Evolutionary conservation across 2,113 vertebrate species (phyloP), one percentile per base, ranked within the genome.

Genomic region (Gymnogyps californianus): DNA sequence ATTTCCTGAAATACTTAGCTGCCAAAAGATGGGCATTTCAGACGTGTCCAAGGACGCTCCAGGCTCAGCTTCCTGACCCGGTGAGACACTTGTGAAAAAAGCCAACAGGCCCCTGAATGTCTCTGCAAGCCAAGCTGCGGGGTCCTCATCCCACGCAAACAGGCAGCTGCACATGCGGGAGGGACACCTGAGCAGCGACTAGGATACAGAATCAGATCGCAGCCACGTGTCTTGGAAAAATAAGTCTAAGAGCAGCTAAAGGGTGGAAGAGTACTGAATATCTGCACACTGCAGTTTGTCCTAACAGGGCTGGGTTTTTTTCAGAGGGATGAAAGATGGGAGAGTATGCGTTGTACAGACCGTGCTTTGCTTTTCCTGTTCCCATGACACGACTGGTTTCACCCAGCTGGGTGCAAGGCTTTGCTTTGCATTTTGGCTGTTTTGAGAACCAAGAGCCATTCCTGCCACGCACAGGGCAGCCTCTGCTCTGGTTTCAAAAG

Each of bases 161-260:
- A 26, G 25, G 21, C 67, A 55, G 40, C 24, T 8, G 61, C 42
- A 20, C 19, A 2, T 2, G 3, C 7, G 4, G 28, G 29, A n/a
- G 34, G n/a, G 67, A 42, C 1, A 17, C 25, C 44, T 2, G 6
- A 11, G 10, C 61, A 31, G 14, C 2, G 26, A 28, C 16, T 1
- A 10, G 38, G 71, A 6, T 18, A 12, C 5, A 6, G 1, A 5
- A 40, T 2, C 61, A 22, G 36, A 44, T 32, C 4, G 2, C 69
- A n/a, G 38, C 20, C 7, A 21, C 0, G 6, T 1, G 6, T 11
- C 46, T 25, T 26, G 32, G 65, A 29, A 65, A 70, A 57, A 22
- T 4, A 13, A 26, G 11, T 7, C 36, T 5, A 10, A 15, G 16
- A 34, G 77, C 1, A 29, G 17, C 57, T 26, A 5, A 36, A 32